Base-by-base conservation (phyloP, 2,888 invertebrate genomes). In the Drosophila monieri region DNA sequence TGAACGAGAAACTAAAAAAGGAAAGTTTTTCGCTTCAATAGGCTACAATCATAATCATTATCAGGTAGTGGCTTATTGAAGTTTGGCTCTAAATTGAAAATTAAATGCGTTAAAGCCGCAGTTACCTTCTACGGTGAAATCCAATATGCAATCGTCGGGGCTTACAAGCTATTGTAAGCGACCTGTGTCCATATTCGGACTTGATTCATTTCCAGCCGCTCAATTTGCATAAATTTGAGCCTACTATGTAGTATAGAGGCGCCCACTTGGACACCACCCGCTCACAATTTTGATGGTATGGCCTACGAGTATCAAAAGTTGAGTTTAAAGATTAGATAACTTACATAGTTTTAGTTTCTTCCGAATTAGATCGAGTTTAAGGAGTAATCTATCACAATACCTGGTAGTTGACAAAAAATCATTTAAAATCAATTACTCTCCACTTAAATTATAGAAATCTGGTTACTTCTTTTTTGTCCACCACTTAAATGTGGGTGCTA, bases 21-120 rank as follows among this genome's bases (percentile, higher is more conserved):
- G 79, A 85, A 80, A 85, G 86, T 83, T 78, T 25, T 47, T 23
- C 23, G 14, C 57, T n/a, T 27, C 46, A 74, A 54, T 15, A 52
- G 44, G 39, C 44, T 21, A 67, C 66, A 48, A 72, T 62, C 46
- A 83, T 72, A 52, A 48, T 60, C 35, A 66, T 66, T 55, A 80
- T 15, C 35, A 32, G 44, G 46, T 46, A 6, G 30, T 52, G 59
- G 61, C 14, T 18, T 18, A 41, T 41, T 18, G 39, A 41, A 47
- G 78, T 14, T 47, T 18, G 39, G 39, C 15, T 32, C 67, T 62
- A 78, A 78, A 84, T 78, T 79, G 72, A 79, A 83, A 58, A 70
- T 78, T 76, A 76, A 78, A 74, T 64, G 60, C 32, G 39, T 48
- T 51, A 74, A 66, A 76, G 83, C 68, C 59, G 58, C 27, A 35